Percentiles rank a stretch among this genome's conserved stretches.
These are phyloP conservation scores for Clistopyga incitator DNA, from an alignment of 2,888 invertebrate genomes.

Conservation along the genomic window DNA sequence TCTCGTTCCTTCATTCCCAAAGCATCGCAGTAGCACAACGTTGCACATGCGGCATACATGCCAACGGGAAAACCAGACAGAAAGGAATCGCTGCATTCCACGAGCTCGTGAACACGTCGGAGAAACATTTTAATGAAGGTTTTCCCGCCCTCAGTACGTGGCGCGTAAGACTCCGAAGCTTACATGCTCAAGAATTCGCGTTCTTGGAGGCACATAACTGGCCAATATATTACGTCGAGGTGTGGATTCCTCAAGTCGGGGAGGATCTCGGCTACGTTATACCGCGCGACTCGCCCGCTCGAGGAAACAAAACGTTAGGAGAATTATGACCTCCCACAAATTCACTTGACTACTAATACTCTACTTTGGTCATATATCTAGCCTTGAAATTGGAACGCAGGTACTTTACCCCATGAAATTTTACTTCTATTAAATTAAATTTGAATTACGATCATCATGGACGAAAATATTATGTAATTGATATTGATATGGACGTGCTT, in stretches of 20 bases:
- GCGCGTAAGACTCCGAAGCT: background rate
- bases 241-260: slow-evolving; percentile 35
- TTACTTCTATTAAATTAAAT: background rate
- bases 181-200: slow-evolving; percentile 27
- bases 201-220: slow-evolving; percentile 19
- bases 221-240: slow-evolving; percentile 29
- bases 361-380: slow-evolving; percentile 7
- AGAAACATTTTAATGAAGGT: slow-evolving; percentile 57
- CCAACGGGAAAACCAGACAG: slow-evolving; percentile 33
- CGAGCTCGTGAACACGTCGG: slow-evolving; percentile 50
- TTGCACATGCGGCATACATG: slow-evolving; percentile 12
- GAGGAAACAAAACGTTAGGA: slow-evolving; percentile 25
- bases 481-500: no score
- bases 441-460: background rate
- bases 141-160: slow-evolving; percentile 1
- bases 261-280: slow-evolving; percentile 14
- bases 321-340: slow-evolving; percentile 44
- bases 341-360: slow-evolving; percentile 41
- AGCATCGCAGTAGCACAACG: background rate
- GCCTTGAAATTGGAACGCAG: background rate
- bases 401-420: background rate
- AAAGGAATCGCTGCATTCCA: slow-evolving; percentile 52
- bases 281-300: background rate
- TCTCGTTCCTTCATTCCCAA: slow-evolving; percentile 11
- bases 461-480: no score